Base-by-base conservation (phyloP, 1,140 invertebrate species). In the Hylyphantes graminicola region DNA sequence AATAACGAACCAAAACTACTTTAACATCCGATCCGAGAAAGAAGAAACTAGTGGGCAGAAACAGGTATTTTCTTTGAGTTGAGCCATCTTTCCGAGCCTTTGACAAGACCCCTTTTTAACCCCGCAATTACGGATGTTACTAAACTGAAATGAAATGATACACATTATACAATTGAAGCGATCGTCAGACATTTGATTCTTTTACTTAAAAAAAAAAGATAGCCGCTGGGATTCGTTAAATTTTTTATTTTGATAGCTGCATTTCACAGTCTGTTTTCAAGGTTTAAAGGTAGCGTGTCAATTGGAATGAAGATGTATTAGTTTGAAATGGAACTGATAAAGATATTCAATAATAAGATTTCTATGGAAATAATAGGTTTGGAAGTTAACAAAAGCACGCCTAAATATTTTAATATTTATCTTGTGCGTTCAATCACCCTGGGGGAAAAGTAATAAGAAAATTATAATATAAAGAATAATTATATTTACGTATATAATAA, bases 71-170 rank as follows among this genome's bases (percentile, higher is more conserved):
- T 83, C 65, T 72, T 65, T 55, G 70, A 81, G 79, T 72, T 73
- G n/a, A 67, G 68, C 70, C 50, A 75, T 74, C 80, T 83, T 83
- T 74, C 75, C 80, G 35, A 83, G 48, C 7, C 48, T 74, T 67
- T 83, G 70, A 74, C 70, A 74, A 83, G 70, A 53, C 67, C 72
- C 72, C 59, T 83, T 68, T 35, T 83, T 83, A 83, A 83, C 80
- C 80, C 80, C 80, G 70, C 75, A 83, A 83, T 83, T 83, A 83
- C 50, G 70, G 57, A 12, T 83, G 70, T 75, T 83, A 57, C 70
- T 50, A 57, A 83, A 83, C 80, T 83, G 61, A 83, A 83, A 83
- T 83, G 68, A 83, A 83, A 83, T 83, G 80, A 83, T 83, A 83
- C 80, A 75, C 67, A 65, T 83, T 83, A 83, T 83, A 54, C 61